Evolutionary conservation across 2,797 vertebrate species (phyloP).

Genomic region (Coracias cyanogaster): DNA sequence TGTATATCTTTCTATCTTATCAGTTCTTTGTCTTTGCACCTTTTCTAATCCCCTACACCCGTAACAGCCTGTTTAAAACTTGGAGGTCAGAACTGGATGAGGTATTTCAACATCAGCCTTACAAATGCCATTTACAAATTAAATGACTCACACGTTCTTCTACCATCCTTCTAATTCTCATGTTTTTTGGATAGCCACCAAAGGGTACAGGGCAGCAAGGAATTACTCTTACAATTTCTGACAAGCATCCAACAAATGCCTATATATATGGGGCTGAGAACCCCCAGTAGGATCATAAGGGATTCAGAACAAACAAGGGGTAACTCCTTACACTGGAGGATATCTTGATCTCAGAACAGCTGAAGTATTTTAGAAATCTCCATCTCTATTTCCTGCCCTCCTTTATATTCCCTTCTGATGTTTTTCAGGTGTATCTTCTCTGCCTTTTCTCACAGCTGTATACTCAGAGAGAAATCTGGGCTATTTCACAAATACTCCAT

Average conservation of each 20-base stretch:
- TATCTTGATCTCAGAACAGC: background rate
- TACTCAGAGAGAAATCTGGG: background rate
- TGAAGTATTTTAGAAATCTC: background rate
- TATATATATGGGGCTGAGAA: background rate
- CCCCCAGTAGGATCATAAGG: background rate
- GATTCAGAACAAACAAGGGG: background rate
- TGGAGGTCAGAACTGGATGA: background rate
- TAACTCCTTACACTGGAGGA: background rate
- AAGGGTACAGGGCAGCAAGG: background rate
- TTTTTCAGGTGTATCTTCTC: background rate
- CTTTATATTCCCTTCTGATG: background rate
- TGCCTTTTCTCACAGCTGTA: background rate
- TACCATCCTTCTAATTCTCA: background rate
- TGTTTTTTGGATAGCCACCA: background rate
- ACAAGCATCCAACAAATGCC: background rate
- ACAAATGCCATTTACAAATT: constrained; percentile 14
- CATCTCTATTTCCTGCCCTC: background rate
- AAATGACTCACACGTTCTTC: constrained; percentile 26
- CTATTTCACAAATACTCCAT: background rate
- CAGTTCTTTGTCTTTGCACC: background rate
- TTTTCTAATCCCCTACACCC: background rate
- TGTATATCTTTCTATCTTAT: background rate
- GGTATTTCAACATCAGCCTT: background rate
- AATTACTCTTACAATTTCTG: background rate
- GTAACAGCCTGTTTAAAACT: background rate